These are phyloP conservation scores for Tetranychus piercei DNA, from an alignment of 2,888 invertebrate species.

Conservation along the genomic window DNA sequence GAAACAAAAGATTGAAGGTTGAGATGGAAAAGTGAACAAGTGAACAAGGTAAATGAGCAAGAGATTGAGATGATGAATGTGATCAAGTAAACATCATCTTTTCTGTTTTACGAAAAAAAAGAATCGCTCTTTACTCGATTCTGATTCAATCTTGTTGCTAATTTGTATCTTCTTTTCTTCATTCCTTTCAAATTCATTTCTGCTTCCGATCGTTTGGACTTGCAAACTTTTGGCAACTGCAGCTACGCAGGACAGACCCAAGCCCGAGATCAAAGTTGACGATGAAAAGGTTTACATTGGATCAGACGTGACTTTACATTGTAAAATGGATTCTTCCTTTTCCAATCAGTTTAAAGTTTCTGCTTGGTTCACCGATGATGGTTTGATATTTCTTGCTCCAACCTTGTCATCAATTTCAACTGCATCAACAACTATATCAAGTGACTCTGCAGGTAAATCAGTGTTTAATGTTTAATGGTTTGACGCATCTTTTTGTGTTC, in stretches of 20 bases:
- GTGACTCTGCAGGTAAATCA: not conserved
- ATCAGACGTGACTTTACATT: not conserved
- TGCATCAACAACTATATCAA: not conserved
- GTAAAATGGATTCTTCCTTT: not conserved
- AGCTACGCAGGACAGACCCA: not conserved
- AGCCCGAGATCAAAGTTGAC: not conserved
- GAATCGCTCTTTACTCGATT: too few relatives aligned
- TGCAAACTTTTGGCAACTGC: too few relatives aligned
- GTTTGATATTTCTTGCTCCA: slow-evolving; percentile 23
- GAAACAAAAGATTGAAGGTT: not conserved
- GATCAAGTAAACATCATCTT: too few relatives aligned
- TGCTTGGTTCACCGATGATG: slow-evolving; percentile 25
- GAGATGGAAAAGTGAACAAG: not conserved
- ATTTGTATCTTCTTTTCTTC: too few relatives aligned
- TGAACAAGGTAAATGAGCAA: not conserved
- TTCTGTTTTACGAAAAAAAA: too few relatives aligned
- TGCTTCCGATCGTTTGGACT: too few relatives aligned
- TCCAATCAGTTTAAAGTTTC: slow-evolving; percentile 17
- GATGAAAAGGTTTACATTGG: not conserved
- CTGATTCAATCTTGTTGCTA: too few relatives aligned
- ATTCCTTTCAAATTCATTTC: too few relatives aligned
- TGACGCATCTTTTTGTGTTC: too few relatives aligned
- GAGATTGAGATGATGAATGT: too few relatives aligned
- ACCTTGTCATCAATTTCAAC: not conserved
- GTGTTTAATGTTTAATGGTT: not conserved